phyloP scores from a whole-genome alignment of 2,113 vertebrate genomes.

The Phalacrocorax brasilianus region DNA sequence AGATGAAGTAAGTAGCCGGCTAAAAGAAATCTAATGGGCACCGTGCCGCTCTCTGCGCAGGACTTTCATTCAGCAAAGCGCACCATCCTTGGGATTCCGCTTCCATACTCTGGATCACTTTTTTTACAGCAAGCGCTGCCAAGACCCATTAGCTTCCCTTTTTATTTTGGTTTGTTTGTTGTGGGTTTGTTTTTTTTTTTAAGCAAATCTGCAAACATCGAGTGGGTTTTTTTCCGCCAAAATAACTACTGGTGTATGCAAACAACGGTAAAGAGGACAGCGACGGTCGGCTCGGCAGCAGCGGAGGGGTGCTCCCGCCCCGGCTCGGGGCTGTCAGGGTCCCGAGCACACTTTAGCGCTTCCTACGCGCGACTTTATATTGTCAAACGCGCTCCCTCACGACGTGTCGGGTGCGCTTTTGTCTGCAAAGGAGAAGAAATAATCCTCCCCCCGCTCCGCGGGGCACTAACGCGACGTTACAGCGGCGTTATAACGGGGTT shows the following conservation, averaged over 20 bases:
- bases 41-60: background rate
- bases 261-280: conserved; percentile 63
- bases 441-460: conserved; percentile 33
- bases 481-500: conserved; percentile 36
- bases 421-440: conserved; percentile 72
- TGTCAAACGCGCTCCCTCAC: conserved; percentile 61
- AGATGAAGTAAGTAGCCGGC: background rate
- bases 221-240: background rate
- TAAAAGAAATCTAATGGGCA: background rate
- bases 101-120: background rate
- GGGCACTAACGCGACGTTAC: conserved; percentile 72
- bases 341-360: conserved; percentile 74
- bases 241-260: conserved; percentile 59
- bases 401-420: conserved; percentile 77
- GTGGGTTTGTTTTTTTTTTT: background rate
- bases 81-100: background rate
- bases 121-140: background rate
- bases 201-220: background rate
- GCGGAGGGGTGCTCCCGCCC: conserved; percentile 57
- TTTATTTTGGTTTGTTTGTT: too few relatives aligned
- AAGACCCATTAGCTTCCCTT: background rate
- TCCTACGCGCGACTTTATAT: conserved; percentile 68
- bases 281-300: conserved; percentile 69
- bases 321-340: conserved; percentile 69
- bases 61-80: background rate